Evolutionary conservation across 2,888 invertebrate genomes (phyloP).

Genomic region (Itoplectis maculator): DNA sequence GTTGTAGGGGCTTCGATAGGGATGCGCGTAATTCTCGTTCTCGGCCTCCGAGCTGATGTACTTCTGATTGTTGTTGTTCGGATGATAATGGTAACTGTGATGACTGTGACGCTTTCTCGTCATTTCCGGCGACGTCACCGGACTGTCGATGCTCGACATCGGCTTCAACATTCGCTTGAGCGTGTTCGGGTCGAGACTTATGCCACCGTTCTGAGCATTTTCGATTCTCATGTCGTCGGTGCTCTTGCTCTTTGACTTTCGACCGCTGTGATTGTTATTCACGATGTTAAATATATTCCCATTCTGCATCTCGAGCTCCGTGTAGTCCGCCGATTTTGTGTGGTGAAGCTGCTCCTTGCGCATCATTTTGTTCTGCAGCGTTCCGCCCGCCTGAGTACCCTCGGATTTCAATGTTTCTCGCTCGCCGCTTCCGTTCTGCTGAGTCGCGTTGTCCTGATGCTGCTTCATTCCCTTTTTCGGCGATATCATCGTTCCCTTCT

Average conservation of each 20-base stretch:
- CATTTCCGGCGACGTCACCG: slow-evolving; percentile 96
- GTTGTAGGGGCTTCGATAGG: slow-evolving; percentile 80
- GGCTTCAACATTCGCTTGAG: slow-evolving; percentile 97
- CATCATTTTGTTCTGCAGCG: slow-evolving; percentile 85
- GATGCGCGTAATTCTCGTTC: slow-evolving; percentile 82
- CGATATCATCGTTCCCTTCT: slow-evolving; percentile 85
- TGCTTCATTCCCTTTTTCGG: slow-evolving; percentile 85
- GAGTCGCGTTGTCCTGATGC: slow-evolving; percentile 85
- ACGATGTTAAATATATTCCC: slow-evolving; percentile 83
- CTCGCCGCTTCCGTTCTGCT: slow-evolving; percentile 79
- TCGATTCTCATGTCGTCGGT: slow-evolving; percentile 93
- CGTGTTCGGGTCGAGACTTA: slow-evolving; percentile 91
- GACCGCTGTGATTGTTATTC: slow-evolving; percentile 84
- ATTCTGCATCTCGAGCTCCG: slow-evolving; percentile 85
- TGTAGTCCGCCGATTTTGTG: slow-evolving; percentile 86
- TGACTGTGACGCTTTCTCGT: slow-evolving; percentile 91
- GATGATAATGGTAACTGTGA: slow-evolving; percentile 85
- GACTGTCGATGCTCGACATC: slow-evolving; percentile 95
- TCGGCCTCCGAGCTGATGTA: slow-evolving; percentile 85
- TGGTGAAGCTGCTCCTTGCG: slow-evolving; percentile 82
- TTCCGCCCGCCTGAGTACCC: slow-evolving; percentile 93
- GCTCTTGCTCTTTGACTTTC: slow-evolving; percentile 94
- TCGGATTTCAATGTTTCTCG: slow-evolving; percentile 89
- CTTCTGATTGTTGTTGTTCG: slow-evolving; percentile 86
- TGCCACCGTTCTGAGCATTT: slow-evolving; percentile 83